phyloP scores from a whole-genome alignment of 2,113 vertebrate species.

The Strix aluco region DNA sequence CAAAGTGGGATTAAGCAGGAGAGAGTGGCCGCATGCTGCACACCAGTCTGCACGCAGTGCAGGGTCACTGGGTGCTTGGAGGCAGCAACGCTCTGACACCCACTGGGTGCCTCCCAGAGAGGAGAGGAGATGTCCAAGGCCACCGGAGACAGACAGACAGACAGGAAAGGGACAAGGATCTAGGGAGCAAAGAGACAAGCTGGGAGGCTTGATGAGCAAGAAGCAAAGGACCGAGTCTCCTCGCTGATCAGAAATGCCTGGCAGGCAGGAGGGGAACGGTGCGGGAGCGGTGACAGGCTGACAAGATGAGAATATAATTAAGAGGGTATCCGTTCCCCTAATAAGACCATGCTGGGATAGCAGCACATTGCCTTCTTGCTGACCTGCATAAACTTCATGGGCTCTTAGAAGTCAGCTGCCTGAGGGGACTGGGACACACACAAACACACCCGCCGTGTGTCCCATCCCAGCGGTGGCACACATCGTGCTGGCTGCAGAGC shows the following conservation, averaged over 20 bases:
- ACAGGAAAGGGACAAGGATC: not conserved
- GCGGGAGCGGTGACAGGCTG: not conserved
- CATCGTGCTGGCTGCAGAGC: not conserved
- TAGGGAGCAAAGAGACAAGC: not conserved
- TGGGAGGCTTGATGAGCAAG: not conserved
- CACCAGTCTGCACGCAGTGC: accelerated
- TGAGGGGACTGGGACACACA: not conserved
- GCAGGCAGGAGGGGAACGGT: not conserved
- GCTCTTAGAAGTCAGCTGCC: not conserved
- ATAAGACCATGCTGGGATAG: not conserved
- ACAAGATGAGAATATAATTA: not conserved
- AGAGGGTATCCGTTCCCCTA: not conserved
- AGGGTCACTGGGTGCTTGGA: not conserved
- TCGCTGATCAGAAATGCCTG: not conserved
- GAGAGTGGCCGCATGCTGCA: accelerated
- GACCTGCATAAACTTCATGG: not conserved
- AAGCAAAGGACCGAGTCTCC: not conserved
- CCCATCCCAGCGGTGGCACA: not conserved
- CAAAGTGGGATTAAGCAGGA: not conserved
- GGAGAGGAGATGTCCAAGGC: not conserved
- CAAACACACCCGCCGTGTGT: accelerated
- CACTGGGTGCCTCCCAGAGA: not conserved
- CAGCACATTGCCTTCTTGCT: not conserved
- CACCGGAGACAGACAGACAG: not conserved
- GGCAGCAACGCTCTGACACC: not conserved